Evolutionary conservation across 1,140 invertebrate species (phyloP), one percentile per base, ranked within the genome.

Genomic region (Campoletis sonorensis): DNA sequence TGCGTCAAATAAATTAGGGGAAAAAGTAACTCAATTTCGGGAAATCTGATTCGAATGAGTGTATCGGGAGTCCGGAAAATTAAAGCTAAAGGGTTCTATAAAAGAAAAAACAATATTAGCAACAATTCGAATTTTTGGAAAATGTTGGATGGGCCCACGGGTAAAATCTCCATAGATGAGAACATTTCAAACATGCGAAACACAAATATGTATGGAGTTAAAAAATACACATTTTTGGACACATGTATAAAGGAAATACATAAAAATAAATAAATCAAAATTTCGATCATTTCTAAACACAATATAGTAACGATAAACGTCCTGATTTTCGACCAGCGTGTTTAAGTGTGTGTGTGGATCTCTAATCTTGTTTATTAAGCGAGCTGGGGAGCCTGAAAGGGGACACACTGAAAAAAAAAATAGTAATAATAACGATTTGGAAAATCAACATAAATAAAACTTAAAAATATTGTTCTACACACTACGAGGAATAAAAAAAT

Each of bases 311-410:
- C 33, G 33, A 33, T 54, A 18, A 16, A 5, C 49, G 7, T 30
- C 45, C 21, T 23, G 16, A 15, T 18, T 58, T 30, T 51, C 18
- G 30, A 54, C 45, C 33, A 49, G 40, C 1, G 49, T 18, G 26
- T 75, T 26, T 73, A 4, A 49, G 68, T 40, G 16, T 40, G 16
- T 40, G 71, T 75, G 10, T 75, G n/a, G 27, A 27, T 54, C 37
- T 26, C 72, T 75, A 75, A 58, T 4, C 3, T 75, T 75, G 23
- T 40, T 54, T 75, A 27, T 26, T n/a, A 75, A 75, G 72, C 72
- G 26, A 54, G 72, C 26, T 40, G 8, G 49, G 26, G 26, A 58
- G 30, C 16, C 49, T 51, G 21, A 26, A 58, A 58, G 72, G 27
- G 26, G 11, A 58, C 21, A 75, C 72, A 75, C 72, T 54, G 72